phyloP scores from a whole-genome alignment of 2,797 vertebrate species.

The Prunella strophiata region DNA sequence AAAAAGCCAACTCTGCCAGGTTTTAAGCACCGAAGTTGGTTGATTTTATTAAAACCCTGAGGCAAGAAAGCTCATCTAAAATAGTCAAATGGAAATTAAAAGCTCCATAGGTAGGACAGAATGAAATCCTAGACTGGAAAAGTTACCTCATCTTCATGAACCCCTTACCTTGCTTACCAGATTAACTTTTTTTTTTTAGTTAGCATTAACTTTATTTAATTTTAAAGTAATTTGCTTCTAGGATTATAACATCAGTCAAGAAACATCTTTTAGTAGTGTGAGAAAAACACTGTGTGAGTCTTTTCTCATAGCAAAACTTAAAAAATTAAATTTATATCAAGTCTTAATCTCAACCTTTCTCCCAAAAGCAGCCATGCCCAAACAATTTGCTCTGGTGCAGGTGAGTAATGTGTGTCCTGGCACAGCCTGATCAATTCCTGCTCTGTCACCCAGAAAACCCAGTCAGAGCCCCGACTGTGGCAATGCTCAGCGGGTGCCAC shows the following conservation, averaged over 20 bases:
- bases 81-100: neutral
- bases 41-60: neutral
- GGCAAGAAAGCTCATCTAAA: constrained; percentile 14
- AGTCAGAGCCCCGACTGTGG: neutral
- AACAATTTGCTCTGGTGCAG: neutral
- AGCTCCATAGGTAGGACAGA: neutral
- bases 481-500: too few relatives aligned
- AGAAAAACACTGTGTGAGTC: neutral
- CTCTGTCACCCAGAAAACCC: neutral
- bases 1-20: neutral
- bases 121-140: neutral
- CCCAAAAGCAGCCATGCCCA: neutral
- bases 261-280: neutral
- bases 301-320: neutral
- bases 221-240: neutral
- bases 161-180: neutral
- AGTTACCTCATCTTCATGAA: neutral
- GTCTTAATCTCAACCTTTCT: neutral
- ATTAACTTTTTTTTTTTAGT: neutral
- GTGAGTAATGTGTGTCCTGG: neutral
- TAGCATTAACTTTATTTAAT: neutral
- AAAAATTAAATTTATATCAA: neutral
- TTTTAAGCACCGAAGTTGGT: neutral
- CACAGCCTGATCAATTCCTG: neutral
- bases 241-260: neutral